Conservation (phyloP, 2,113 vertebrate genomes). For the Panurus biarmicus region DNA sequence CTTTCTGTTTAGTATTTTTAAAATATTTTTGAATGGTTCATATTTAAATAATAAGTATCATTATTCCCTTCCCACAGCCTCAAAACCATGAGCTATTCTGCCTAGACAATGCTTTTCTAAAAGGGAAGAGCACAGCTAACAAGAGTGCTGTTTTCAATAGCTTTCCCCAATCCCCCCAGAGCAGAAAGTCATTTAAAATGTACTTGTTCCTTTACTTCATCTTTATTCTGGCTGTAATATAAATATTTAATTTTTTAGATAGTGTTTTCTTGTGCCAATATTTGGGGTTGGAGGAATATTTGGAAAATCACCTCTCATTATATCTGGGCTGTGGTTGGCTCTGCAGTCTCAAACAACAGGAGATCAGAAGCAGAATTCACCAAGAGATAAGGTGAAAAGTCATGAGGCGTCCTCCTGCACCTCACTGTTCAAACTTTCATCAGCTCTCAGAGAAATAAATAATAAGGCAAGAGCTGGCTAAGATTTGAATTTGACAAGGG, state of each 20-base stretch:
- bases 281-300: not conserved
- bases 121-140: not conserved
- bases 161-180: not conserved
- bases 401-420: not conserved
- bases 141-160: not conserved
- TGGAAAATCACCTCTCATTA: not conserved
- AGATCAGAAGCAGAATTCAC: not conserved
- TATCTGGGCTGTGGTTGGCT: not conserved
- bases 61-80: not conserved
- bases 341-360: not conserved
- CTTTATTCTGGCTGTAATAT: not conserved
- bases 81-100: not conserved
- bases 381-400: not conserved
- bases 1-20: accelerated
- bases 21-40: not conserved
- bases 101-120: not conserved
- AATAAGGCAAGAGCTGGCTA: not conserved
- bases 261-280: not conserved
- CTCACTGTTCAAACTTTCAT: conserved; percentile 21
- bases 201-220: not conserved
- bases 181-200: not conserved
- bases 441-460: not conserved
- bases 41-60: not conserved
- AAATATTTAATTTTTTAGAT: not conserved
- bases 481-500: not conserved